These are phyloP conservation scores for Sceloporus tristichus DNA, from an alignment of 2,113 vertebrate species.

Conservation along the genomic window DNA sequence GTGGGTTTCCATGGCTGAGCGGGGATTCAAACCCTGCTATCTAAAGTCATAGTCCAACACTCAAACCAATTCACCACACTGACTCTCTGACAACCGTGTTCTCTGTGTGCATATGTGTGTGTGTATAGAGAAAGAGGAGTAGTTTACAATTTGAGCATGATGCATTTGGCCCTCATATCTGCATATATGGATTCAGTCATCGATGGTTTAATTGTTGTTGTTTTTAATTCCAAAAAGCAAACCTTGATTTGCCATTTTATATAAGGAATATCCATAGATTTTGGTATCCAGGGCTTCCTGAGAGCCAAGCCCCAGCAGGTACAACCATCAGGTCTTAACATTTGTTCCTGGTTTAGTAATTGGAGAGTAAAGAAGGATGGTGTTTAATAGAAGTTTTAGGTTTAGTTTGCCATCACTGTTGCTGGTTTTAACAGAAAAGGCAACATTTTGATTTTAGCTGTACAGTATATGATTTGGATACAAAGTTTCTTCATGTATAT, in stretches of 20 bases:
- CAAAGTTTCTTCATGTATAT: background rate
- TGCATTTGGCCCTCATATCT: too few species aligned
- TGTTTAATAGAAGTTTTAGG: background rate
- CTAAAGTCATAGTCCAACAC: background rate
- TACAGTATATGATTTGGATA: background rate
- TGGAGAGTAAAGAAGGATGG: background rate
- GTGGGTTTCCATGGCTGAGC: too few species aligned
- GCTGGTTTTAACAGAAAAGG: background rate
- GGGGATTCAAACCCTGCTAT: too few species aligned
- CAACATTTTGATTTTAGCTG: background rate
- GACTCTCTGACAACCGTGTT: too few species aligned
- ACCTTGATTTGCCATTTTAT: too few species aligned
- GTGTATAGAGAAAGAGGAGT: background rate
- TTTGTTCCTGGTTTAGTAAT: background rate
- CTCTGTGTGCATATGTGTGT: too few species aligned
- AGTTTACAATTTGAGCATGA: background rate
- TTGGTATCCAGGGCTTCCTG: too few species aligned
- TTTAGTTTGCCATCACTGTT: background rate
- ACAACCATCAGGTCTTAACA: background rate
- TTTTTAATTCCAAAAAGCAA: too few species aligned
- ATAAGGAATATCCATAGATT: too few species aligned
- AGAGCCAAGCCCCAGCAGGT: background rate
- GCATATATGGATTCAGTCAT: too few species aligned
- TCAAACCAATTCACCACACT: too few species aligned
- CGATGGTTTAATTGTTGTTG: too few species aligned